These are phyloP conservation scores for Phrixothrix hirtus DNA, from an alignment of 2,888 invertebrate species.

Conservation along the genomic window DNA sequence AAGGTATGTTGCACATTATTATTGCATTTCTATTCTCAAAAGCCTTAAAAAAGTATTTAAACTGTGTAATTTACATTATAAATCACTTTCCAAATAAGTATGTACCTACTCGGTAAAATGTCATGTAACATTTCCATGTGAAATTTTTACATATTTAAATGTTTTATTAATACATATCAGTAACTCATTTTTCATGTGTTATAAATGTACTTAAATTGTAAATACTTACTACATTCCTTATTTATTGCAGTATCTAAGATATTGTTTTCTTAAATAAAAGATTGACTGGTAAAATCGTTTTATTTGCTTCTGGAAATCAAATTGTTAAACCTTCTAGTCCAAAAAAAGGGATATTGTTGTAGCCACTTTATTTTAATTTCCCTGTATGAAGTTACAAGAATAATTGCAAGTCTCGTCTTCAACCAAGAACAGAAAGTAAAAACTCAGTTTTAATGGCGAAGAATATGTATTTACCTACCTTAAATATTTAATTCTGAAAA, in stretches of 20 bases:
- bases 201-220: conserved; percentile 29
- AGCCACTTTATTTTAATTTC: too few relatives aligned
- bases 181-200: conserved; percentile 43
- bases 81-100: conserved; percentile 10
- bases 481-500: too few relatives aligned
- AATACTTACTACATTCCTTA: conserved; percentile 24
- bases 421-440: too few relatives aligned
- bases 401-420: too few relatives aligned
- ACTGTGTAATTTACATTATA: conserved; percentile 7
- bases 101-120: conserved; percentile 7
- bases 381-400: too few relatives aligned
- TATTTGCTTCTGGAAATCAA: neutral
- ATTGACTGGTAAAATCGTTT: conserved; percentile 10
- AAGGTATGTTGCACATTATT: conserved; percentile 15
- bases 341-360: too few relatives aligned
- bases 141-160: conserved; percentile 49
- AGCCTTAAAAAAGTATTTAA: conserved; percentile 16
- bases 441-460: too few relatives aligned
- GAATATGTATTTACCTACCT: too few relatives aligned
- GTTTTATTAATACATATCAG: conserved; percentile 54
- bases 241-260: conserved; percentile 19
- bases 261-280: conserved; percentile 30
- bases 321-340: neutral
- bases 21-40: conserved; percentile 15
- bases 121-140: conserved; percentile 42